Conservation (phyloP, 2,888 invertebrate genomes). For the Himalopsyche japonica region DNA sequence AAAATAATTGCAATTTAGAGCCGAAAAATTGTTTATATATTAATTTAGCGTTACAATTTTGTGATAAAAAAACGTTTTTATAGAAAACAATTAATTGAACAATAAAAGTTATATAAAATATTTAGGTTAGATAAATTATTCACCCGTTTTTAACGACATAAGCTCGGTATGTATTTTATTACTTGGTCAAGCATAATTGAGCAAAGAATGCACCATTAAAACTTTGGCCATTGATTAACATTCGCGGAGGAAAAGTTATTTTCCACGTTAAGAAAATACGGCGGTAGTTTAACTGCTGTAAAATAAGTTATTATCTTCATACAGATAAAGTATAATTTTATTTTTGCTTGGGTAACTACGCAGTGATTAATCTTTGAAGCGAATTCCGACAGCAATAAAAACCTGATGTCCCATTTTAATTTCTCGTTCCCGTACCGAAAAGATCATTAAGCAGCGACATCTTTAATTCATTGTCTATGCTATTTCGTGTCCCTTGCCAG, state of each 20-base stretch:
- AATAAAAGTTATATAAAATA: too few species aligned
- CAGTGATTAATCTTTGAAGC: not conserved
- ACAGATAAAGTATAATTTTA: conserved; percentile 1
- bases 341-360: not conserved
- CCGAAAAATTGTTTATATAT: too few species aligned
- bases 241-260: not conserved
- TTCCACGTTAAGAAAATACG: conserved; percentile 13
- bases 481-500: too few species aligned
- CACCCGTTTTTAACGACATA: too few species aligned
- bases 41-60: too few species aligned
- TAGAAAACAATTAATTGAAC: too few species aligned
- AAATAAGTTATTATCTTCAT: conserved; percentile 10
- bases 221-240: not conserved
- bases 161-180: not conserved
- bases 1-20: too few species aligned
- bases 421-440: not conserved
- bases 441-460: conserved; percentile 17
- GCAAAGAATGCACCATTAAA: not conserved
- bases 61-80: too few species aligned
- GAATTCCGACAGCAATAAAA: conserved; percentile 16
- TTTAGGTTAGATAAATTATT: too few species aligned
- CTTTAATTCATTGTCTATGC: conserved; percentile 17
- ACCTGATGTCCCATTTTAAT: conserved; percentile 24
- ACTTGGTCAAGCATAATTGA: not conserved
- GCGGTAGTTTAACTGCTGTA: conserved; percentile 5